Evolutionary conservation across 1,140 invertebrate species (phyloP).

Genomic region (Leptestheria dahalacensis): DNA sequence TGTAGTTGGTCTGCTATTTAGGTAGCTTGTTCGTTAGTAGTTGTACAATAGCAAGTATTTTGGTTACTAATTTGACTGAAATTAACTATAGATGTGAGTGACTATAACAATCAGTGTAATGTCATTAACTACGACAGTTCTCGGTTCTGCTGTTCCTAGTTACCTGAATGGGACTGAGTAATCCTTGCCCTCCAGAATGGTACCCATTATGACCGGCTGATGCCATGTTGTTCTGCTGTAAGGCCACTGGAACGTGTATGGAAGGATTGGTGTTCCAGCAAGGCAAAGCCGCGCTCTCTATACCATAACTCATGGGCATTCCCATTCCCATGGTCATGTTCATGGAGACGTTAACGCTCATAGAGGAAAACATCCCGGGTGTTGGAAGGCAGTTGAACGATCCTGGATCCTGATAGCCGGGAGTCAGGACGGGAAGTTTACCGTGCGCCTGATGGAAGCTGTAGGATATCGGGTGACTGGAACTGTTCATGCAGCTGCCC

Average conservation of each 20-base stretch:
- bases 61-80: too few relatives aligned
- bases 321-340: slow-evolving; percentile 82
- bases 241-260: slow-evolving; percentile 8
- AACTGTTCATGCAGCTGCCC: neutral
- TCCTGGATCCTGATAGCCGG: neutral
- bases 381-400: neutral
- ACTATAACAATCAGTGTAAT: too few relatives aligned
- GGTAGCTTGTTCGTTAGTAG: too few relatives aligned
- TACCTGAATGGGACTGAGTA: slow-evolving; percentile 16
- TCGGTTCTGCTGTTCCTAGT: too few relatives aligned
- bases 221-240: slow-evolving; percentile 11
- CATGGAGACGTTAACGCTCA: slow-evolving; percentile 94
- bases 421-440: neutral
- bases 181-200: slow-evolving; percentile 3
- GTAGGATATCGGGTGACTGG: neutral
- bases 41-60: too few relatives aligned
- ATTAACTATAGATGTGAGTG: too few relatives aligned
- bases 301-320: slow-evolving; percentile 28
- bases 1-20: too few relatives aligned
- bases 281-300: neutral
- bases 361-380: slow-evolving; percentile 30
- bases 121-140: too few relatives aligned
- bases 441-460: neutral
- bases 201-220: slow-evolving; percentile 9
- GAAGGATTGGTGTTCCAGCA: slow-evolving; percentile 12